A percentile compares a stretch with the other conserved stretches of the same genome.
These are phyloP conservation scores for Platysteira castanea DNA, from an alignment of 2,113 vertebrate species.

Conservation along the genomic window DNA sequence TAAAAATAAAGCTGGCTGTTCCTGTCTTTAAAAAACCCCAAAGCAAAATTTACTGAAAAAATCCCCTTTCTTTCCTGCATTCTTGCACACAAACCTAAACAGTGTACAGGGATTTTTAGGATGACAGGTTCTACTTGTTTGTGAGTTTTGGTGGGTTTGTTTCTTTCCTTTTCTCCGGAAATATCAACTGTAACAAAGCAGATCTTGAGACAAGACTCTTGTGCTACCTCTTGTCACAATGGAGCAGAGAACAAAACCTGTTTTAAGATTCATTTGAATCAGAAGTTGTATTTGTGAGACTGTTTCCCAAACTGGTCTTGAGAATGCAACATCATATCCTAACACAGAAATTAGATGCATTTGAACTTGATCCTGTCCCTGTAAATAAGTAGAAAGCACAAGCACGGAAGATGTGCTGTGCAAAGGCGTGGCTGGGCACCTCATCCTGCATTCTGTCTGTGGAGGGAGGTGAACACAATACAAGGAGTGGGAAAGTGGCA, in stretches of 20 bases:
- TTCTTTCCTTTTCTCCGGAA: not conserved
- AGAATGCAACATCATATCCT: not conserved
- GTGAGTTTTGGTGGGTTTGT: not conserved
- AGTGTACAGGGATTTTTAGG: not conserved
- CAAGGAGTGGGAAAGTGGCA: not conserved
- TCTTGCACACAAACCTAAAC: not conserved
- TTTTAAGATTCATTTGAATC: not conserved
- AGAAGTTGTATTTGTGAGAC: not conserved
- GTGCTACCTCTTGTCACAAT: not conserved
- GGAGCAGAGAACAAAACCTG: not conserved
- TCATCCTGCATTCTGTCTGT: rapidly evolving
- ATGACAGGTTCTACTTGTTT: not conserved
- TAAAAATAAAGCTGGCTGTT: not conserved
- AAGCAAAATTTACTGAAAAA: not conserved
- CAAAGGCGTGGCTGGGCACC: not conserved
- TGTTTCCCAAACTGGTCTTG: not conserved
- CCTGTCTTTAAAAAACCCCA: not conserved
- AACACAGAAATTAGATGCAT: not conserved
- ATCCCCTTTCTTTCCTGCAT: not conserved
- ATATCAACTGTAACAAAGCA: not conserved
- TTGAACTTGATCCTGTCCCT: not conserved
- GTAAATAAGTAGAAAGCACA: not conserved
- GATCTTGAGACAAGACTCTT: not conserved
- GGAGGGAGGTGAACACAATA: not conserved
- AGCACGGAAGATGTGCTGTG: not conserved